A percentile compares a stretch with the other conserved stretches of the same genome.
Evolutionary conservation across 2,113 vertebrate species (phyloP).

Genomic region (Bubo blakistoni): DNA sequence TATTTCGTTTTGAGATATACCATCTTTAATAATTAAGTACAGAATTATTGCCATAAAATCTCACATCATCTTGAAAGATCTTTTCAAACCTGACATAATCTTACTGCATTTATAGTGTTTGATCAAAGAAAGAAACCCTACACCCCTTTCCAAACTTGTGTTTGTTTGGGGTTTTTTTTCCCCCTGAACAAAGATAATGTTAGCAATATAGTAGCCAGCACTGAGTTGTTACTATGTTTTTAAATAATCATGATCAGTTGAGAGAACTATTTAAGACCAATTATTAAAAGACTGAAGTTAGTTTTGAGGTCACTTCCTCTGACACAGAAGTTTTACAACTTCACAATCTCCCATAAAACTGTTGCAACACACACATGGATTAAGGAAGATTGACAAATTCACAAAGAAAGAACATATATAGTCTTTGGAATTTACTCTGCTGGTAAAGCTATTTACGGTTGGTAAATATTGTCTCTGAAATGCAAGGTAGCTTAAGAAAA

Average conservation of each 20-base stretch:
- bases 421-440: not conserved
- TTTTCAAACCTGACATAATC: not conserved
- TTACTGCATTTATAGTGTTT: not conserved
- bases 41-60: not conserved
- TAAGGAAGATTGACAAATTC: not conserved
- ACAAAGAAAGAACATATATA: not conserved
- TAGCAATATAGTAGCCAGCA: not conserved
- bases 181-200: not conserved
- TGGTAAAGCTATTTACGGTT: not conserved
- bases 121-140: not conserved
- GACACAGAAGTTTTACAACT: not conserved
- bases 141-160: not conserved
- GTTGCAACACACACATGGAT: not conserved
- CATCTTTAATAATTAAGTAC: not conserved
- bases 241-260: not conserved
- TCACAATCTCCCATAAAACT: not conserved
- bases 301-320: not conserved
- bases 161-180: not conserved
- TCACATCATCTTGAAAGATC: not conserved
- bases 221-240: not conserved
- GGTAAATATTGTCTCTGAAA: not conserved
- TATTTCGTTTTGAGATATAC: not conserved
- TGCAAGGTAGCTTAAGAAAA: not conserved
- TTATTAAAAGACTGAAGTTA: not conserved
- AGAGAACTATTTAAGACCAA: not conserved